These are phyloP conservation scores for Pyrgus malvae DNA, from an alignment of 2,888 invertebrate genomes.

Conservation along the genomic window DNA sequence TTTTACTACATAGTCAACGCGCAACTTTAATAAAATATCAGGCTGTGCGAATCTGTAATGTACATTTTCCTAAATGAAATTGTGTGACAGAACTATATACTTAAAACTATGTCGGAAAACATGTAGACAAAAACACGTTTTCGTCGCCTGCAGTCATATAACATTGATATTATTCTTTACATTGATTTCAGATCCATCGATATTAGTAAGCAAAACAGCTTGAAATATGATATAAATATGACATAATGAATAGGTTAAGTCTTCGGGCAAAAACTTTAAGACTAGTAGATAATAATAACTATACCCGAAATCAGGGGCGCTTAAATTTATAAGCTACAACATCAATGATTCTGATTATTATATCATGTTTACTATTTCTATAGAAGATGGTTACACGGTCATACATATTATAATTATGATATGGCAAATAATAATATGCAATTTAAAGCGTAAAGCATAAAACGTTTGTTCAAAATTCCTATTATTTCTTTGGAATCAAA, in stretches of 20 bases:
- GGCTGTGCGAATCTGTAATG: too few species aligned
- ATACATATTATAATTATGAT: conserved; percentile 33
- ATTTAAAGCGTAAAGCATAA: conserved; percentile 48
- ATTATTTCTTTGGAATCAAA: conserved; percentile 57
- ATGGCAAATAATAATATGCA: conserved; percentile 46
- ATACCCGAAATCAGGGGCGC: conserved; percentile 56
- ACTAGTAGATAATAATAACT: conserved; percentile 66
- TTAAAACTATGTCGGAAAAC: too few species aligned
- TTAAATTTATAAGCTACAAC: conserved; percentile 59
- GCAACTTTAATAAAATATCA: too few species aligned
- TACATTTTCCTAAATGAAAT: too few species aligned
- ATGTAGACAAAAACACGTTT: background rate
- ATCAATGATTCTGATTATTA: conserved; percentile 59
- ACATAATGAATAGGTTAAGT: conserved; percentile 41
- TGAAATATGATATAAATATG: conserved; percentile 40
- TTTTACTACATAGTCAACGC: too few species aligned
- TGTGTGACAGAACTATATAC: too few species aligned
- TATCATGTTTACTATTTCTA: conserved; percentile 53
- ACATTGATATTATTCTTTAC: too few species aligned
- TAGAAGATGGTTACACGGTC: conserved; percentile 58
- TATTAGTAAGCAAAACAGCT: conserved; percentile 27
- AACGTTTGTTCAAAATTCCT: conserved; percentile 74
- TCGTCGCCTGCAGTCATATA: conserved; percentile 2
- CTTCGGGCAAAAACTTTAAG: conserved; percentile 51
- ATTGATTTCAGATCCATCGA: too few species aligned